Conservation (phyloP, 2,113 vertebrate genomes). For the Telmatochromis sp. region DNA sequence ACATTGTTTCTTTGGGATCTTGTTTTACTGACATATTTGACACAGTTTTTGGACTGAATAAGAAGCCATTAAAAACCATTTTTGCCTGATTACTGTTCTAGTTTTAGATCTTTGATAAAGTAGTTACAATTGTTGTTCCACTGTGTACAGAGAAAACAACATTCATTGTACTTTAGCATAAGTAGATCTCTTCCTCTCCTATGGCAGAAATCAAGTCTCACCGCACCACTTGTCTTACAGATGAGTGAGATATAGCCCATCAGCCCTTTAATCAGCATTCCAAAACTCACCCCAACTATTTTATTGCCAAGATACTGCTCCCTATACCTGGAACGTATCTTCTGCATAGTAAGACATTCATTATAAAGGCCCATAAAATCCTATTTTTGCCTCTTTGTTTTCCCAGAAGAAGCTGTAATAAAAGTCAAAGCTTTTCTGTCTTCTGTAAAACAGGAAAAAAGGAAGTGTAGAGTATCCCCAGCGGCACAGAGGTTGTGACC, state of each 20-base stretch:
- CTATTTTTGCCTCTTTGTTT: not conserved
- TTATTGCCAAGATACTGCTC: not conserved
- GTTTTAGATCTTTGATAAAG: not conserved
- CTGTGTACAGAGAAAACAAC: not conserved
- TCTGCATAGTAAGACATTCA: not conserved
- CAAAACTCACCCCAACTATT: not conserved
- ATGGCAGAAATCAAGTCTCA: not conserved
- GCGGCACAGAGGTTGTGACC: not conserved
- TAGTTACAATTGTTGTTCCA: not conserved
- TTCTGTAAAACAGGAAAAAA: not conserved
- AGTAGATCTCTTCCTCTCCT: too few relatives aligned
- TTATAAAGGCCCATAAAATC: slow-evolving; percentile 6
- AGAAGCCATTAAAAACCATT: not conserved
- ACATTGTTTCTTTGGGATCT: not conserved
- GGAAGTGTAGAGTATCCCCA: not conserved
- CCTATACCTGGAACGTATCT: not conserved
- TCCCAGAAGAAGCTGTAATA: not conserved
- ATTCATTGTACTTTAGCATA: too few relatives aligned
- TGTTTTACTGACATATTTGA: not conserved
- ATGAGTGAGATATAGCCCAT: slow-evolving; percentile 2
- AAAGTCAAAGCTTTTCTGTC: slow-evolving; percentile 5
- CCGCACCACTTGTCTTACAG: not conserved
- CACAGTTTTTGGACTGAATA: not conserved
- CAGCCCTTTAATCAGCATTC: slow-evolving; percentile 4
- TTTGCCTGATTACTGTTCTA: not conserved